phyloP scores from a whole-genome alignment of 2,797 vertebrate genomes.

The Mormyrus proboscirostris region DNA sequence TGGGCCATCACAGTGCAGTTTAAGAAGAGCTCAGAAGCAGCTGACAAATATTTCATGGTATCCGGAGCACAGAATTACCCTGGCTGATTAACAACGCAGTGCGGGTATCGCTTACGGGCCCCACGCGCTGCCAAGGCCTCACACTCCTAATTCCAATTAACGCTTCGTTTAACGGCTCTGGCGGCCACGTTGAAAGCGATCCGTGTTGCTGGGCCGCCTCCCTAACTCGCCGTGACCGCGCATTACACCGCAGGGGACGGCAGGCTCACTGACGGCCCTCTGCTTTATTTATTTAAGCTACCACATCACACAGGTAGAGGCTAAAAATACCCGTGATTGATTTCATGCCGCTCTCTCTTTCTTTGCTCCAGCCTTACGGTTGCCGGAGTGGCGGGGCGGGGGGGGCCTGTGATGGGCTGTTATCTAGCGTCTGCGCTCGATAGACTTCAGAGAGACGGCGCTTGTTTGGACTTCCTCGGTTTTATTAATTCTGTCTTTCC shows the following conservation, averaged over 20 bases:
- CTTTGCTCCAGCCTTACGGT: background rate
- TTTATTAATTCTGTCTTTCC: background rate
- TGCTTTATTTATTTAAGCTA: constrained; percentile 21
- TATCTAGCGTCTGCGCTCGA: constrained; percentile 2
- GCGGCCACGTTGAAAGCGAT: background rate
- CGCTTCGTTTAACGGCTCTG: background rate
- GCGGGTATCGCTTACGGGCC: constrained; percentile 18
- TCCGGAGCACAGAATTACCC: background rate
- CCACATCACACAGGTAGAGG: constrained; percentile 14
- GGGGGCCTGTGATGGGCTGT: background rate
- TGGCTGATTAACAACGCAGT: constrained; percentile 9
- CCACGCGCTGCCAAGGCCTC: background rate
- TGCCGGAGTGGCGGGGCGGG: background rate
- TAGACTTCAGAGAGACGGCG: background rate
- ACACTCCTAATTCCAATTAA: constrained; percentile 17
- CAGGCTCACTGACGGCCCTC: background rate
- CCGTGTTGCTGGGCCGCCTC: background rate
- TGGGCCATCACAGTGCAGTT: constrained; percentile 16
- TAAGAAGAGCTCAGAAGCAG: constrained; percentile 1
- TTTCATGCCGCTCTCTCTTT: constrained; percentile 16
- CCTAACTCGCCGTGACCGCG: background rate
- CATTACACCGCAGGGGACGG: background rate
- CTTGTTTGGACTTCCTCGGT: background rate
- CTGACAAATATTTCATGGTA: background rate
- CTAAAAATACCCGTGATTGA: constrained; percentile 20